Conservation (phyloP, 2,797 vertebrate genomes). For the Chanos chanos region DNA sequence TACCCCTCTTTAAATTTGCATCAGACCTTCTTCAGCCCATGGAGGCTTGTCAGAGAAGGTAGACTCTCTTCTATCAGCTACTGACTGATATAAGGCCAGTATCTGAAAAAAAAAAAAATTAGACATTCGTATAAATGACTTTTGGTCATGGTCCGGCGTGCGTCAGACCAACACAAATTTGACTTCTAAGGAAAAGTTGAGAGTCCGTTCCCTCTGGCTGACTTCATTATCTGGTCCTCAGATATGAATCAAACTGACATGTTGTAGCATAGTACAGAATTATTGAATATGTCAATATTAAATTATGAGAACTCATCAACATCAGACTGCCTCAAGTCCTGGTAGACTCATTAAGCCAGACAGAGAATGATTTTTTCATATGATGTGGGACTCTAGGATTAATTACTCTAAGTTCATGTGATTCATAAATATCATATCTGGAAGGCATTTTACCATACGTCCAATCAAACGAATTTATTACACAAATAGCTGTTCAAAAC, state of each 20-base stretch:
- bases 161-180: no score
- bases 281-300: constrained; percentile 31
- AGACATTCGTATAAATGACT: no score
- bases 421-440: not conserved
- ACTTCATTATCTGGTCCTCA: constrained; percentile 12
- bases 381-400: not conserved
- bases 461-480: not conserved
- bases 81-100: not conserved
- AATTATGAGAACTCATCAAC: constrained; percentile 20
- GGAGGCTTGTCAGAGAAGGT: constrained; percentile 93
- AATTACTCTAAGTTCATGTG: constrained; percentile 1
- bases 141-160: no score
- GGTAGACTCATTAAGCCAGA: constrained; percentile 20
- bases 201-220: not conserved
- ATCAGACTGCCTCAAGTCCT: not conserved
- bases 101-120: no score
- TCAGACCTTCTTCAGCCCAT: constrained; percentile 86
- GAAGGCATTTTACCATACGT: not conserved
- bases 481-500: not conserved
- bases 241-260: constrained; percentile 18
- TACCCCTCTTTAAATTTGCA: constrained; percentile 74
- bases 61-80: not conserved
- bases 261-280: constrained; percentile 8
- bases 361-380: not conserved
- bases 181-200: not conserved